Evolutionary conservation across 2,797 vertebrate species (phyloP), one percentile per base, ranked within the genome.

Genomic region (Acanthornis magna): DNA sequence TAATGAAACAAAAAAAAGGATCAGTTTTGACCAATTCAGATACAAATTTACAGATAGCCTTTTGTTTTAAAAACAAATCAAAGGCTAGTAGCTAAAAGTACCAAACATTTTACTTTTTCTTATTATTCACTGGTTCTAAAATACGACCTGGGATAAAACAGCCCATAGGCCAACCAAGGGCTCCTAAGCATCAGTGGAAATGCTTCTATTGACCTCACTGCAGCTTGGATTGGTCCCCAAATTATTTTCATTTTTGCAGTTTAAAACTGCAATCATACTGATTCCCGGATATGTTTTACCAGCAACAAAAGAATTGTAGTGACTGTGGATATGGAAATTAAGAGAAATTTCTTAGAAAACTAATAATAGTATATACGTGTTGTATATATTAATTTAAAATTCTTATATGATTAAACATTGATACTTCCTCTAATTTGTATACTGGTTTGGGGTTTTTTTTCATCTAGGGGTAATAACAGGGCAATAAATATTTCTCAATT

Each of bases 1-100:
- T 60, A 67, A 48, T 89, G 85, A 95, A 96, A 93, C 30, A 75
- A 88, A 83, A 91, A 91, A 91, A 65, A 51, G 7, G 62, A 70
- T 42, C 54, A 85, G 68, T 85, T 93, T 62, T 74, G 36, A 53
- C 26, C n/a, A 50, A 55, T 92, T 66, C 7, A 18, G 29, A 61
- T 25, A 32, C 0, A 38, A 29, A 60, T 86, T 86, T 84, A 36
- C 38, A 70, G 19, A 26, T 9, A 63, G 8, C 2, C 5, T 73
- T 74, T 38, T 10, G 9, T n/a, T 63, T 55, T 32, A 23, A 63
- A 65, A 88, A 63, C 11, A 65, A 80, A 85, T 5, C 12, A 51
- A 81, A 73, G 7, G 5, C 18, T 54, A 47, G 58, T 13, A 86
- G 34, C 20, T 58, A 48, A 55, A 63, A 13, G 8, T 66, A 72